phyloP scores from a whole-genome alignment of 2,888 invertebrate species.

The Atethmia centrago region DNA sequence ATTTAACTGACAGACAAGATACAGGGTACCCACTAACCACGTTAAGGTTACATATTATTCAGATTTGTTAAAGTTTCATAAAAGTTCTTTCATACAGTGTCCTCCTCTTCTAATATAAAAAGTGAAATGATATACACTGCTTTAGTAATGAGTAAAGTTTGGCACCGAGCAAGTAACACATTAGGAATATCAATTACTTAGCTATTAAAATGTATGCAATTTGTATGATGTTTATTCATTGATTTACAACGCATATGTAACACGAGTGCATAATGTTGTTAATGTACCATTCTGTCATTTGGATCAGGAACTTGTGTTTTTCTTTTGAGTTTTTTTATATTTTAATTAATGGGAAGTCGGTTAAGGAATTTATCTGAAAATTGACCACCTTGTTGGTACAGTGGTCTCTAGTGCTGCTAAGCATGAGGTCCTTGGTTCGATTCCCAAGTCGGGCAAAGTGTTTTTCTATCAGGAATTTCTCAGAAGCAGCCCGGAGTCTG shows the following conservation, averaged over 20 bases:
- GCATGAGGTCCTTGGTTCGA: no score
- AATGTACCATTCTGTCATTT: slow-evolving; percentile 14
- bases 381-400: no score
- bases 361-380: neutral
- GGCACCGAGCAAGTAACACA: slow-evolving; percentile 48
- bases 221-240: slow-evolving; percentile 62
- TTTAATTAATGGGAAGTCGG: slow-evolving; percentile 5
- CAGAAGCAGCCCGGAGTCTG: no score
- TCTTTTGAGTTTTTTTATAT: neutral
- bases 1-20: no score
- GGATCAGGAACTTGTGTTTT: slow-evolving; percentile 18
- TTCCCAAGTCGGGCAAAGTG: no score
- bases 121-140: slow-evolving; percentile 52
- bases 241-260: slow-evolving; percentile 53
- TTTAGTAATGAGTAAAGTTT: slow-evolving; percentile 42
- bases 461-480: no score
- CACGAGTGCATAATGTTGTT: slow-evolving; percentile 30
- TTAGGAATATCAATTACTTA: slow-evolving; percentile 59
- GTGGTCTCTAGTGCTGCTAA: no score
- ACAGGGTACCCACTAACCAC: neutral
- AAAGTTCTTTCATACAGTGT: neutral
- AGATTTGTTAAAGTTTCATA: neutral
- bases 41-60: no score
- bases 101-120: slow-evolving; percentile 20
- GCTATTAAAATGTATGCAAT: slow-evolving; percentile 52